A percentile compares a stretch with the other conserved stretches of the same genome.
These are phyloP conservation scores for Boloria euphrosyne DNA, from an alignment of 2,888 invertebrate genomes.

Conservation along the genomic window DNA sequence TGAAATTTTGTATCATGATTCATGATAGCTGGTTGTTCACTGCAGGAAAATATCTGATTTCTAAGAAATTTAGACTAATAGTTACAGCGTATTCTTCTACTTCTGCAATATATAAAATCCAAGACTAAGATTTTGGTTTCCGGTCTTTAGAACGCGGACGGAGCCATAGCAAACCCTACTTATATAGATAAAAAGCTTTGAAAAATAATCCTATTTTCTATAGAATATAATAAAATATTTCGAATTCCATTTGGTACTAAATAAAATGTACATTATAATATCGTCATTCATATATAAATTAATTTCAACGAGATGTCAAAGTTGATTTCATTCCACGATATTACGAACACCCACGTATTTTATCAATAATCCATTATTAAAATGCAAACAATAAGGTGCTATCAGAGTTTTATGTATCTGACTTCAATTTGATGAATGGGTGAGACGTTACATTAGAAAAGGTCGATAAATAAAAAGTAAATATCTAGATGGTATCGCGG, in stretches of 20 bases:
- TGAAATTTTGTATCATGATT: no score
- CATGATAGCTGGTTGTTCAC: no score
- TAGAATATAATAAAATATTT: no score
- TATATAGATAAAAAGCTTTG: no score
- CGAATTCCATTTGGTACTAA: neutral
- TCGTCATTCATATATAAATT: slow-evolving; percentile 5
- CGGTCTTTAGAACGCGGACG: no score
- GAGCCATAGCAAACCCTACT: no score
- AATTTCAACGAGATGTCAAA: slow-evolving; percentile 39
- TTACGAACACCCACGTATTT: slow-evolving; percentile 79
- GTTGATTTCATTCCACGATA: slow-evolving; percentile 68
- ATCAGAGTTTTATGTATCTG: slow-evolving; percentile 67
- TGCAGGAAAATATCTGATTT: no score
- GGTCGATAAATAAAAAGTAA: slow-evolving; percentile 80
- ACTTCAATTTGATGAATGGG: slow-evolving; percentile 69
- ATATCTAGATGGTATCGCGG: slow-evolving; percentile 67
- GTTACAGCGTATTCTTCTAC: no score
- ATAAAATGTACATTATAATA: neutral
- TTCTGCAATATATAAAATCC: no score
- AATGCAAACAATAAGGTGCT: slow-evolving; percentile 78
- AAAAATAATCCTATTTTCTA: no score
- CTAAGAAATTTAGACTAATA: no score
- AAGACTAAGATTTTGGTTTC: no score
- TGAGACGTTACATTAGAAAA: slow-evolving; percentile 73
- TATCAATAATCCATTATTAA: slow-evolving; percentile 82